A percentile compares a stretch with the other conserved stretches of the same genome.
Conservation (phyloP, 53 echinoderm and acorn worm species). For the Hippasteria phrygiana region DNA sequence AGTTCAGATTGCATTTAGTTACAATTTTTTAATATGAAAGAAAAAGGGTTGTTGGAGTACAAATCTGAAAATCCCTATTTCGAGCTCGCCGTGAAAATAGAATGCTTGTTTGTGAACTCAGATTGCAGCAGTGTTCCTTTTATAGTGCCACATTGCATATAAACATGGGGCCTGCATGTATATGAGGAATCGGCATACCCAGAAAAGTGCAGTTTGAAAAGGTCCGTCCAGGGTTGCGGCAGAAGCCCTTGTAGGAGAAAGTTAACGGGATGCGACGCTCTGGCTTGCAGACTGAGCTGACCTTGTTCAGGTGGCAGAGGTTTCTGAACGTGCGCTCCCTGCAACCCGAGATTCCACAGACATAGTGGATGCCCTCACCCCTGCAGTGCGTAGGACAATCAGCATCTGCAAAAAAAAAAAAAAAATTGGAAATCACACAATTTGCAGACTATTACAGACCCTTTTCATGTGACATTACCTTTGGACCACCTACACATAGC, state of each 20-base stretch:
- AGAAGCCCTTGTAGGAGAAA: constrained; percentile 34
- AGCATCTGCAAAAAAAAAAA: constrained; percentile 9
- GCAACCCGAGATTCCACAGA: constrained; percentile 43
- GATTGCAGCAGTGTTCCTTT: no score
- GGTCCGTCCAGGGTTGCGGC: constrained; percentile 19
- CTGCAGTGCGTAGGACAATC: constrained; percentile 56
- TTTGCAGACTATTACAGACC: neutral
- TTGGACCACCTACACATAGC: neutral
- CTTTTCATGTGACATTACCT: neutral
- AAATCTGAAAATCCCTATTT: no score
- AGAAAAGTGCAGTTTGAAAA: constrained; percentile 10
- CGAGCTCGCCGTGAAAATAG: no score
- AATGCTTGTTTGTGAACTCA: no score
- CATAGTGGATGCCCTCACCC: constrained; percentile 50
- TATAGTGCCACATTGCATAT: no score
- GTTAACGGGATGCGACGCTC: constrained; percentile 26
- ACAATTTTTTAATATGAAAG: no score
- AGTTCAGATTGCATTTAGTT: no score
- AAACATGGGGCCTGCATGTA: no score
- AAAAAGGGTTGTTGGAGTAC: no score
- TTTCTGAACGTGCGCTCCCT: constrained; percentile 53
- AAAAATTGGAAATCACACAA: neutral
- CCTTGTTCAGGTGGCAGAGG: constrained; percentile 50
- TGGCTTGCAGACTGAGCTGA: constrained; percentile 41
- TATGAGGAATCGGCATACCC: neutral